phyloP scores from a whole-genome alignment of 2,113 vertebrate genomes.

The Chaenocephalus aceratus region DNA sequence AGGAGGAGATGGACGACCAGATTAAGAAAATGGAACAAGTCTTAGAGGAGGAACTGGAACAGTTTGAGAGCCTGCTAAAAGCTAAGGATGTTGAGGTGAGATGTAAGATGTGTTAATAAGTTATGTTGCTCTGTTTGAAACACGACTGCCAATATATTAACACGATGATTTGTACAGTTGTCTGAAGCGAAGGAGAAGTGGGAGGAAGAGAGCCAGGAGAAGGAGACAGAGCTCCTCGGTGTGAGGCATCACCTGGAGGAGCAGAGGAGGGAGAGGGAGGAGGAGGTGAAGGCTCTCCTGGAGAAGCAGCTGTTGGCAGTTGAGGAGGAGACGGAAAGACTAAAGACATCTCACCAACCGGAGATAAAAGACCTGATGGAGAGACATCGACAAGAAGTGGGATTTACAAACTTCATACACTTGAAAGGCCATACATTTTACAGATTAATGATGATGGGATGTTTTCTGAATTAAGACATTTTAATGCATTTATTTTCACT shows the following conservation, averaged over 20 bases:
- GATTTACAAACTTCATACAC: background rate
- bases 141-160: background rate
- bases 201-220: slow-evolving; percentile 77
- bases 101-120: background rate
- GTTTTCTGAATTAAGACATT: background rate
- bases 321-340: slow-evolving; percentile 64
- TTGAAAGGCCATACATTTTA: background rate
- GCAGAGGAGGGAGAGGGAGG: slow-evolving; percentile 62
- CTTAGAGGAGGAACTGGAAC: slow-evolving; percentile 80
- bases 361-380: slow-evolving; percentile 71
- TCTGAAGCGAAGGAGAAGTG: slow-evolving; percentile 78
- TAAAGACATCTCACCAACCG: slow-evolving; percentile 65
- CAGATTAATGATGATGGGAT: background rate
- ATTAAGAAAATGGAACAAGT: slow-evolving; percentile 79
- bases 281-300: slow-evolving; percentile 65
- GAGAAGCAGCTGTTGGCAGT: slow-evolving; percentile 68
- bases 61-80: slow-evolving; percentile 82
- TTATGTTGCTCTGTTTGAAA: background rate
- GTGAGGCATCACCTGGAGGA: slow-evolving; percentile 67
- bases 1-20: slow-evolving; percentile 77
- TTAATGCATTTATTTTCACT: no score
- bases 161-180: slow-evolving; percentile 49
- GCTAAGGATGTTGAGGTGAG: slow-evolving; percentile 79
- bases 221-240: slow-evolving; percentile 74
- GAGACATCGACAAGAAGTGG: slow-evolving; percentile 77